Conservation (phyloP, 92 coral and sea anemone species). For the Parazoanthus swiftii region DNA sequence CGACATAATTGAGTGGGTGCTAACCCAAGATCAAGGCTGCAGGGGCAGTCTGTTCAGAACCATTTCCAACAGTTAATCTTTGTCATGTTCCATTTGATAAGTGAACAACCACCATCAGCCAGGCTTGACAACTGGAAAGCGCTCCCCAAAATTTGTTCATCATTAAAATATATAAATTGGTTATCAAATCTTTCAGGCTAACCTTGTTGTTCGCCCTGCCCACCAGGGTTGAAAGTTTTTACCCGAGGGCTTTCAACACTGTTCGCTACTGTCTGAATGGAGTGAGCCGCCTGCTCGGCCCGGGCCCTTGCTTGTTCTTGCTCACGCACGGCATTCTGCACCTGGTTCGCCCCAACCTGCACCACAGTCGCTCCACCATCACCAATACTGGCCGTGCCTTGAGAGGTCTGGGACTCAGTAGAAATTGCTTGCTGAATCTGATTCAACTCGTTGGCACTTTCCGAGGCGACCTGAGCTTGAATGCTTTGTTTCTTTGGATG, state of each 20-base stretch:
- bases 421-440: conserved; percentile 96
- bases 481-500: conserved; percentile 80
- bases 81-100: too few relatives aligned
- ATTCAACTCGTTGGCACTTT: conserved; percentile 94
- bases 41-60: too few relatives aligned
- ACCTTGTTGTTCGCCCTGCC: conserved; percentile 22
- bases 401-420: conserved; percentile 96
- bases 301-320: conserved; percentile 47
- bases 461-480: conserved; percentile 98
- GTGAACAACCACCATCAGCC: too few relatives aligned
- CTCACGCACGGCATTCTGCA: conserved; percentile 12
- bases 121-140: not conserved
- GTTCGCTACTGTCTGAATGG: conserved; percentile 37
- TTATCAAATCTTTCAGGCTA: not conserved
- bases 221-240: conserved; percentile 42
- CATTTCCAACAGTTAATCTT: too few relatives aligned
- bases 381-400: conserved; percentile 87
- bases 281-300: conserved; percentile 36
- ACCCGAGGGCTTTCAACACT: conserved; percentile 45
- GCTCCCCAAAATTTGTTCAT: too few relatives aligned
- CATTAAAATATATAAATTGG: not conserved
- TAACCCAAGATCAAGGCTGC: too few relatives aligned
- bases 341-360: conserved; percentile 47
- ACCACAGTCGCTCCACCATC: conserved; percentile 86
- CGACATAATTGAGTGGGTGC: too few relatives aligned